Evolutionary conservation across 2,113 vertebrate genomes (phyloP), one percentile per base, ranked within the genome.

Genomic region (Mastomys coucha): DNA sequence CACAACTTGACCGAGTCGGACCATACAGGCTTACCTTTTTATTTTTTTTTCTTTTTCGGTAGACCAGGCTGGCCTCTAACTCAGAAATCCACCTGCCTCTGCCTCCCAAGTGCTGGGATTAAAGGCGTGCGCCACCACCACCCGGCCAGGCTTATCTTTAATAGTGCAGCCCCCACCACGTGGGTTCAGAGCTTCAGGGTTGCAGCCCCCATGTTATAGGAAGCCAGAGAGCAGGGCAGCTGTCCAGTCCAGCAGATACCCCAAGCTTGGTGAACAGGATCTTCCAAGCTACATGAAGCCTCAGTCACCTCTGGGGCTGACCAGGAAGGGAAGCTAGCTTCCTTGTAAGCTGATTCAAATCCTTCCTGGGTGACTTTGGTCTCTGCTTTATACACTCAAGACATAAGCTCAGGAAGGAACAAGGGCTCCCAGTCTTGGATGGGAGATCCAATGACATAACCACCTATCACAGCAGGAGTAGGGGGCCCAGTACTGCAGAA

Each of bases 1-100:
- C 94, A 98, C 96, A 98, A 97, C 98, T 97, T 98, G 98, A 98
- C 98, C 95, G 95, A 97, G 97, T 97, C n/a, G n/a, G n/a, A n/a
- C n/a, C n/a, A n/a, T n/a, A n/a, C n/a, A n/a, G n/a, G n/a, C n/a
- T n/a, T n/a, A n/a, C n/a, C n/a, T n/a, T n/a, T n/a, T n/a, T n/a
- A n/a, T n/a, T n/a, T n/a, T n/a, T n/a, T n/a, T n/a, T n/a, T n/a
- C n/a, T n/a, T n/a, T n/a, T n/a, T n/a, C n/a, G n/a, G n/a, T n/a
- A n/a, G n/a, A n/a, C n/a, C n/a, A n/a, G n/a, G n/a, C n/a, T n/a
- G n/a, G n/a, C n/a, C n/a, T n/a, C n/a, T n/a, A n/a, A n/a, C n/a
- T n/a, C n/a, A n/a, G n/a, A n/a, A n/a, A n/a, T n/a, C n/a, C n/a
- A n/a, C n/a, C n/a, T n/a, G n/a, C n/a, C n/a, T n/a, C n/a, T n/a